Conservation (phyloP, 2,888 invertebrate species). For the Labia minor region DNA sequence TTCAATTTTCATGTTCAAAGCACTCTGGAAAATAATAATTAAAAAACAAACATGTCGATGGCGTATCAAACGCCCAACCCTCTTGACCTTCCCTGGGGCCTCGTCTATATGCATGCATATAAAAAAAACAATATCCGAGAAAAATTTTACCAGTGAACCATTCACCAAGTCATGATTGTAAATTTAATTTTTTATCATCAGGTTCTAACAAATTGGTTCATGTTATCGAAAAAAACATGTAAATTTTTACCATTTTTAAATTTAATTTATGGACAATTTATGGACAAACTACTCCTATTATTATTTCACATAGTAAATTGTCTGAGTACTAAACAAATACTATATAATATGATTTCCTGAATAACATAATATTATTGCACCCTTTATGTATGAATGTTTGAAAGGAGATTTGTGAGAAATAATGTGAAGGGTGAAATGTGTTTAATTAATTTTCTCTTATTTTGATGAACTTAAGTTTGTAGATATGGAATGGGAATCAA, state of each 20-base stretch:
- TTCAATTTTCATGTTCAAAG: not conserved
- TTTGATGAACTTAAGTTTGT: not conserved
- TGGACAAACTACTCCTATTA: not conserved
- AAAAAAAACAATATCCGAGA: not conserved
- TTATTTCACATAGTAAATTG: not conserved
- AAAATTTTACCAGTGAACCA: not conserved
- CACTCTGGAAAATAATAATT: not conserved
- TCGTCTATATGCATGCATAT: too few relatives aligned
- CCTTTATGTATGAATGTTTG: not conserved
- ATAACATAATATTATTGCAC: not conserved
- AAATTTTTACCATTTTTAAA: not conserved
- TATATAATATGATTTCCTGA: not conserved
- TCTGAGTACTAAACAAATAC: too few relatives aligned
- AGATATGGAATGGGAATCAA: too few relatives aligned
- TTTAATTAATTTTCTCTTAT: constrained; percentile 4
- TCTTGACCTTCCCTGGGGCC: constrained; percentile 1
- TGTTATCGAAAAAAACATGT: not conserved
- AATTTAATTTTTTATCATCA: constrained; percentile 13
- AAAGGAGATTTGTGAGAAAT: not conserved
- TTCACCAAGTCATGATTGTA: not conserved
- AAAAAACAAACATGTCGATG: not conserved
- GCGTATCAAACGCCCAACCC: not conserved
- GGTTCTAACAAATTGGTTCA: not conserved
- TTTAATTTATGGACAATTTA: not conserved
- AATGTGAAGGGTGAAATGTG: not conserved